Evolutionary conservation across 2,797 vertebrate species (phyloP), one percentile per base, ranked within the genome.

Genomic region (Bradypodion ventrale): DNA sequence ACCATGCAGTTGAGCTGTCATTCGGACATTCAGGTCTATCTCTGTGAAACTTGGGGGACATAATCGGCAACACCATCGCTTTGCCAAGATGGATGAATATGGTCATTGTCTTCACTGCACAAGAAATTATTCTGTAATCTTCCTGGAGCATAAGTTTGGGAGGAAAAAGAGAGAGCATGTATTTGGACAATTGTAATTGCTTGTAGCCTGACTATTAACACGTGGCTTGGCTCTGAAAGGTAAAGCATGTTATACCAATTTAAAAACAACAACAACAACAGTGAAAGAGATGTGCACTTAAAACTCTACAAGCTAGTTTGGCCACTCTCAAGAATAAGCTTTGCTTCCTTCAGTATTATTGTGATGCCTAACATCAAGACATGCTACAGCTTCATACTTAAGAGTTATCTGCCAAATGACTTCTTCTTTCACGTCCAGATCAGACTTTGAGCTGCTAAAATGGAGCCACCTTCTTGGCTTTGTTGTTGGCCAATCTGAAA

Each of bases 31-130:
- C 69, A 42, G 46, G 27, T 68, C 44, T 74, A 5, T 63, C 75
- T 35, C 56, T 29, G 40, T 75, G n/a, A 85, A 40, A 74, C 37
- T 66, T 12, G 40, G 62, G 63, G 16, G n/a, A 66, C 62, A 75
- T 35, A 32, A 72, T 52, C 59, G 12, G 49, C 56, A 65, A 80
- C 72, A 35, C 29, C 76, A 60, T 89, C 87, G 70, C 84, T 86
- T 82, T 63, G 85, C 90, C 78, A 63, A 73, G 62, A 90, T 86
- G 86, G 89, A 83, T 75, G 68, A 90, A 89, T 87, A 74, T 80
- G 77, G 86, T 83, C 89, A 84, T 87, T 44, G 15, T 56, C 2
- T 49, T 52, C 42, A 8, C n/a, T 80, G 37, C 52, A 63, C 66
- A 29, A 73, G 66, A 70, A 78, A 69, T 62, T 59, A 65, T 80